Evolutionary conservation across 2,797 vertebrate species (phyloP).

Genomic region (Iguana delicatissima): DNA sequence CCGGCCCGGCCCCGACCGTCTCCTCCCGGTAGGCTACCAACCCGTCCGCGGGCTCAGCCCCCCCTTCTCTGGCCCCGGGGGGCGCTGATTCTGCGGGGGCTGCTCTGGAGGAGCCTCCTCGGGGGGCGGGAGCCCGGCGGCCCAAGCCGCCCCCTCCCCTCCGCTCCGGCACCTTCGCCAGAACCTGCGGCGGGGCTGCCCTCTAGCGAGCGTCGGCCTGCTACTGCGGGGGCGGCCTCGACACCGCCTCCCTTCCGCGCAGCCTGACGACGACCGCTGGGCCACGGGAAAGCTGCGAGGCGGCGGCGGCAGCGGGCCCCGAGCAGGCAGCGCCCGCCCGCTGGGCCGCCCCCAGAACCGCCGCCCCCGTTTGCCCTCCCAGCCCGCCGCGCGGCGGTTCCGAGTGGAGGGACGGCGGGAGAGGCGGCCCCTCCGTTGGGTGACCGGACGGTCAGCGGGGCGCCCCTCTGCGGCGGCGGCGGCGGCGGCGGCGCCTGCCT

Average conservation of each 20-base stretch:
- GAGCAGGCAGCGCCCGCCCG: background rate
- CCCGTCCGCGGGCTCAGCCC: no score
- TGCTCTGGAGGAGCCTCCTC: no score
- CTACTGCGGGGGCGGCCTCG: background rate
- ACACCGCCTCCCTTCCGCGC: background rate
- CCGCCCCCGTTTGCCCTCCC: background rate
- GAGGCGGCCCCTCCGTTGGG: no score
- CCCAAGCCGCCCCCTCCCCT: background rate
- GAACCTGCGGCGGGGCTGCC: background rate
- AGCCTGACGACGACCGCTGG: no score
- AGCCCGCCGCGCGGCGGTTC: background rate
- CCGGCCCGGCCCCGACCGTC: background rate
- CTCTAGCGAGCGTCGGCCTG: background rate
- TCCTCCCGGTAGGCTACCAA: no score
- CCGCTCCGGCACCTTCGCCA: background rate
- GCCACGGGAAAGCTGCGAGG: no score
- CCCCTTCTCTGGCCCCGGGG: no score
- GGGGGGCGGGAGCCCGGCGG: no score
- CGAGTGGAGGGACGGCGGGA: background rate
- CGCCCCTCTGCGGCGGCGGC: no score
- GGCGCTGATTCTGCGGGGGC: no score
- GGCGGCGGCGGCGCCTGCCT: no score
- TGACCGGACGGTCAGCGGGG: no score
- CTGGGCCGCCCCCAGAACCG: background rate
- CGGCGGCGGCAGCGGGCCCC: background rate